phyloP scores from a whole-genome alignment of 1,140 invertebrate genomes.

The Heliconius melpomene region DNA sequence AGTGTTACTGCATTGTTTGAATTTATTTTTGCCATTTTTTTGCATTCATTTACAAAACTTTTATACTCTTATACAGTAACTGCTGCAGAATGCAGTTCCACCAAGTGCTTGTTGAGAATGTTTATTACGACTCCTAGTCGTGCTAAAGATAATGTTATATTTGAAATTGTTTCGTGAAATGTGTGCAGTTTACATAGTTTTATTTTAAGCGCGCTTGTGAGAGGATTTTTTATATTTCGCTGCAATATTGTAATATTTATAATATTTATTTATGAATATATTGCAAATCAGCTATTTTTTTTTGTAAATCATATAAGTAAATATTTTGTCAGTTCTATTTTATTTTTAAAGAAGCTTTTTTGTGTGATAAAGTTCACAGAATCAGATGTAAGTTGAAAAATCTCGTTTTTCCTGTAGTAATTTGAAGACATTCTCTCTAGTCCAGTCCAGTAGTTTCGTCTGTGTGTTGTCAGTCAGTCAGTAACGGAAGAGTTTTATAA shows the following conservation, averaged over 20 bases:
- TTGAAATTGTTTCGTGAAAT: background rate
- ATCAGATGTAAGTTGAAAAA: too few relatives aligned
- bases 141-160: constrained; percentile 6
- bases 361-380: too few relatives aligned
- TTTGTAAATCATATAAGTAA: too few relatives aligned
- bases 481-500: too few relatives aligned
- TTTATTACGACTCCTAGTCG: constrained; percentile 4
- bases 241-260: background rate
- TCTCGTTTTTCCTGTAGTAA: too few relatives aligned
- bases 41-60: constrained; percentile 13
- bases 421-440: too few relatives aligned
- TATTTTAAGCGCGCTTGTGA: background rate
- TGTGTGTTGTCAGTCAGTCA: too few relatives aligned
- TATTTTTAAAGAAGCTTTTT: too few relatives aligned
- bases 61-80: background rate
- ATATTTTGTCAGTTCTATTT: too few relatives aligned
- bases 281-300: too few relatives aligned
- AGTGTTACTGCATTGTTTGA: constrained; percentile 1
- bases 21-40: background rate
- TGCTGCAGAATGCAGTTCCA: background rate
- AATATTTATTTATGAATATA: too few relatives aligned
- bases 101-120: constrained; percentile 5
- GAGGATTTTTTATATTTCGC: background rate
- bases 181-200: background rate
- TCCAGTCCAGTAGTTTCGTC: too few relatives aligned